These are phyloP conservation scores for Liolophura sinensis DNA, from an alignment of 1,140 invertebrate genomes.

Conservation along the genomic window DNA sequence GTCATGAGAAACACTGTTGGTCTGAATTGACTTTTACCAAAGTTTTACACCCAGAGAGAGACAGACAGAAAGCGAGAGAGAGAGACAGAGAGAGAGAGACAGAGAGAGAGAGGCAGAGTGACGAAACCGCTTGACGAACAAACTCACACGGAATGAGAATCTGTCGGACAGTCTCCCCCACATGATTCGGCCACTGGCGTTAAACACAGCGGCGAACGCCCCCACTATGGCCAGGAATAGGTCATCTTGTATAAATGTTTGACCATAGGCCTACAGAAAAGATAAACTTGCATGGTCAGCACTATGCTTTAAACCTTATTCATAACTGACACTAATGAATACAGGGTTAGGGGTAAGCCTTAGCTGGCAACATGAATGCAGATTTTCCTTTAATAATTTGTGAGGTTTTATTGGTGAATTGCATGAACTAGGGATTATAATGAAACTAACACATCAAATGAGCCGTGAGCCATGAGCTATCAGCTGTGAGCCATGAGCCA, in stretches of 20 bases:
- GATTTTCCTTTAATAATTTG: not conserved
- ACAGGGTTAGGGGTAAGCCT: not conserved
- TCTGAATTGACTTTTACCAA: not conserved
- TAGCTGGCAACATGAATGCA: not conserved
- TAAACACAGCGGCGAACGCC: conserved; percentile 61
- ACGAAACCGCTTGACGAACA: not conserved
- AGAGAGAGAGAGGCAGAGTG: not conserved
- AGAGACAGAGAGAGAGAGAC: too few relatives aligned
- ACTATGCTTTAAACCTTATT: not conserved
- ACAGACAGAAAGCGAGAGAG: too few relatives aligned
- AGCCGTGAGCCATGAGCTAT: too few relatives aligned
- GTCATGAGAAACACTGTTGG: not conserved
- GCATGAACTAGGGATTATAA: too few relatives aligned
- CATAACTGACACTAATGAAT: not conserved
- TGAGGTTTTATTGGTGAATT: too few relatives aligned
- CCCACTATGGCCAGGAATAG: conserved; percentile 60
- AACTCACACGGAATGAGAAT: conserved; percentile 53
- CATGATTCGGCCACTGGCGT: conserved; percentile 58
- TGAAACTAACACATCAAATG: too few relatives aligned
- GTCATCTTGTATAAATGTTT: conserved; percentile 60
- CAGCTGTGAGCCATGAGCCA: too few relatives aligned
- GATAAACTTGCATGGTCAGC: not conserved
- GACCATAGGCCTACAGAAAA: conserved; percentile 57
- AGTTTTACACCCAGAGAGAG: too few relatives aligned
- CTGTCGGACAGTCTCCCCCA: conserved; percentile 61